phyloP scores from a whole-genome alignment of 2,888 invertebrate genomes.

The Esperia sulphurella region DNA sequence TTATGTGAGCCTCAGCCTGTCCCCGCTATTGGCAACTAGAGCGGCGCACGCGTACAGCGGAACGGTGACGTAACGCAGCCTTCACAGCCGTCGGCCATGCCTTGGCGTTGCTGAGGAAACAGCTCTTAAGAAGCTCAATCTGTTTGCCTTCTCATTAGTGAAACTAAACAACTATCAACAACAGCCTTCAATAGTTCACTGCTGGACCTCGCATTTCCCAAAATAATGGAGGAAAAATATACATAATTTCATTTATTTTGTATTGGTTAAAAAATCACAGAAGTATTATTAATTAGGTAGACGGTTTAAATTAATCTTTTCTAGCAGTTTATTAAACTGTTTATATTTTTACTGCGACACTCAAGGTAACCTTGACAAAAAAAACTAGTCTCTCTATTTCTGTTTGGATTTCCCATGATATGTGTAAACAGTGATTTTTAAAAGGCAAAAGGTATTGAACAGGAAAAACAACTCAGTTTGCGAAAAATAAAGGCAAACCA shows the following conservation, averaged over 20 bases:
- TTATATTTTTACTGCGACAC: background rate
- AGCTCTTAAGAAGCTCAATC: background rate
- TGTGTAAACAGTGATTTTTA: background rate
- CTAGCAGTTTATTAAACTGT: too few relatives aligned
- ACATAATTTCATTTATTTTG: too few relatives aligned
- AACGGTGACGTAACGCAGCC: conserved; percentile 70
- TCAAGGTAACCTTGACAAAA: background rate
- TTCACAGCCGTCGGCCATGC: conserved; percentile 44
- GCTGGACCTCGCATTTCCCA: too few relatives aligned
- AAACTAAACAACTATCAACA: too few relatives aligned
- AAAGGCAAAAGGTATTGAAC: background rate
- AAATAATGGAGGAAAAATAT: too few relatives aligned
- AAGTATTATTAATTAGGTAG: too few relatives aligned
- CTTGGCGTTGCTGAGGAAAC: conserved; percentile 3
- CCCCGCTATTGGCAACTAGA: conserved; percentile 61
- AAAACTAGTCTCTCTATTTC: background rate
- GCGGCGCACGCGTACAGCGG: conserved; percentile 59
- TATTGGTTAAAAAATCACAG: too few relatives aligned
- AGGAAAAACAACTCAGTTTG: too few relatives aligned
- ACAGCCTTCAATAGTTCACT: too few relatives aligned
- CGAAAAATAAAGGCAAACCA: too few relatives aligned
- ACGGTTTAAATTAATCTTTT: too few relatives aligned
- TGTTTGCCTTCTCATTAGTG: background rate
- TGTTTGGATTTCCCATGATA: background rate
- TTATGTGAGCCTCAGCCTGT: conserved; percentile 14